Base-by-base conservation (phyloP, 2,797 vertebrate species). In the Amniataba percoides region DNA sequence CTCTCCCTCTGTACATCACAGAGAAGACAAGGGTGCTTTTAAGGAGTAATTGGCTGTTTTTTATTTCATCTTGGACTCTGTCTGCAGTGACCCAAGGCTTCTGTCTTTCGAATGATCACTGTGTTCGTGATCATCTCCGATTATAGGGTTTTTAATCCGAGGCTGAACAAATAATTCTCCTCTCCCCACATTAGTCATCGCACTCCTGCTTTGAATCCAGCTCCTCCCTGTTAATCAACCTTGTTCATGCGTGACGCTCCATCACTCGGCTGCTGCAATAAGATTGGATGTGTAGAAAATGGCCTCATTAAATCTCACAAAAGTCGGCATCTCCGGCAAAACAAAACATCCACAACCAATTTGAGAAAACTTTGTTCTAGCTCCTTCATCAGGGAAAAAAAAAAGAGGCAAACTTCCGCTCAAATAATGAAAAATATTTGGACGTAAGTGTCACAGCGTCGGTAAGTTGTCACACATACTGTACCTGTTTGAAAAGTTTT, bases 141-240 rank as follows among this genome's bases (percentile, higher is more conserved):
- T 89, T 84, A 82, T 78, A 76, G 40, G 65, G 23, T 82, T 87
- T 79, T 88, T 86, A 90, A 93, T 91, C 85, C 83, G 65, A 87
- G 88, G 82, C 59, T 77, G 78, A 82, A 87, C 80, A 88, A 85
- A 91, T 83, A 89, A 81, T 87, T 78, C 76, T 83, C 61, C 40
- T 89, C 88, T 89, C 81, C 57, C 59, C 71, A 49, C 80, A 89
- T 92, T 90, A 91, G 90, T 88, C 87, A 88, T 87, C 78, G 45
- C 34, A 25, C 71, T 62, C 83, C 84, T 80, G 71, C 83, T 76
- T 79, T 87, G 77, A 88, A 88, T 81, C 78, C 83, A 83, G 55
- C 82, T 72, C 79, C 82, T 75, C 75, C 80, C 86, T 43, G 80
- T 91, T 91, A 93, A 92, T 92, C 87, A 86, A 68, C 80, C 73